These are phyloP conservation scores for Mastomys coucha DNA, from an alignment of 2,113 vertebrate genomes.

Conservation along the genomic window DNA sequence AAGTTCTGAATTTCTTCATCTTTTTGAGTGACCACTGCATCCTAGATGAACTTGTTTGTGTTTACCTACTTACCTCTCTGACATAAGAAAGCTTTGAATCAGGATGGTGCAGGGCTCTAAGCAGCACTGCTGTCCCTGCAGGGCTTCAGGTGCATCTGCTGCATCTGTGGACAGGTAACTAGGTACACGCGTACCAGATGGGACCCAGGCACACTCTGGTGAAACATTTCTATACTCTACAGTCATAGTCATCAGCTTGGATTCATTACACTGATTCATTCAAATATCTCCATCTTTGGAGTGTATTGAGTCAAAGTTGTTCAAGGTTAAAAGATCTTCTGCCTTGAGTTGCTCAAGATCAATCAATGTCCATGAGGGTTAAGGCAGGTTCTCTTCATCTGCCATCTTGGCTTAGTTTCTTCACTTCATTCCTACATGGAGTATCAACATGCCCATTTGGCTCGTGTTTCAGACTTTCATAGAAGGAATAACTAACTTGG, in stretches of 20 bases:
- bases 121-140: conserved; percentile 87
- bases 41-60: conserved; percentile 90
- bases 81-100: conserved; percentile 69
- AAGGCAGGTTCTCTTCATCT: conserved; percentile 94
- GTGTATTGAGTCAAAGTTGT: conserved; percentile 90
- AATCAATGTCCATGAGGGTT: conserved; percentile 90
- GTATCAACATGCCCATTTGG: conserved; percentile 92
- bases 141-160: conserved; percentile 72
- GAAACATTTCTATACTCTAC: conserved; percentile 69
- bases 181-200: conserved; percentile 62
- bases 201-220: conserved; percentile 58
- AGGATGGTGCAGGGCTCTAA: conserved; percentile 88
- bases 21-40: conserved; percentile 85
- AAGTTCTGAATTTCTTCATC: conserved; percentile 87
- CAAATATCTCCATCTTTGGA: conserved; percentile 85
- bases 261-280: conserved; percentile 82
- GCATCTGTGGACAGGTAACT: conserved; percentile 76
- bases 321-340: conserved; percentile 90
- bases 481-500: conserved; percentile 94
- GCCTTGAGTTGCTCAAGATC: conserved; percentile 90
- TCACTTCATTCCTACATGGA: conserved; percentile 86
- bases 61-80: conserved; percentile 68
- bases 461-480: conserved; percentile 94
- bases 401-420: conserved; percentile 90
- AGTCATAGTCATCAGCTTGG: conserved; percentile 83